These are phyloP conservation scores for Trichonephila inaurata DNA, from an alignment of 1,140 invertebrate species.

Conservation along the genomic window DNA sequence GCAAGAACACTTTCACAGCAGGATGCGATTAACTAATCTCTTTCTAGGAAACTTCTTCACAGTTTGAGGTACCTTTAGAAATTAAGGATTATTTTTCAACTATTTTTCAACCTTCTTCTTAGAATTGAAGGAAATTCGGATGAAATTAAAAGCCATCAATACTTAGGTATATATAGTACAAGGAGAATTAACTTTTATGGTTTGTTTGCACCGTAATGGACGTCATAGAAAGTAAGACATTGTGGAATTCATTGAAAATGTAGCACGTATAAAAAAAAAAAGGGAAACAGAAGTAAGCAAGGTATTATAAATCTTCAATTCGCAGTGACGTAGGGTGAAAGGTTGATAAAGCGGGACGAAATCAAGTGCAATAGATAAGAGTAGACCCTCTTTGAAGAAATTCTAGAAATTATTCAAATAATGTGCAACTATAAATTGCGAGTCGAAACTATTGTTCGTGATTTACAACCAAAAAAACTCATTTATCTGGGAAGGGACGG, in stretches of 20 bases:
- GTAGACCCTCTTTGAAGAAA: slow-evolving; percentile 17
- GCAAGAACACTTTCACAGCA: not conserved
- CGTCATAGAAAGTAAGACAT: slow-evolving; percentile 15
- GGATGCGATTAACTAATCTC: not conserved
- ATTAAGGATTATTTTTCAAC: not conserved
- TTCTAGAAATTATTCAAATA: slow-evolving; percentile 54
- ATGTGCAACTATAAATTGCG: not conserved
- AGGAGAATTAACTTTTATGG: not conserved
- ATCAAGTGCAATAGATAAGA: slow-evolving; percentile 50
- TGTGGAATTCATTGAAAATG: not conserved
- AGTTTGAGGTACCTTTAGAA: not conserved
- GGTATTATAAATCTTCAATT: slow-evolving; percentile 32
- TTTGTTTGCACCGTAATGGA: not conserved
- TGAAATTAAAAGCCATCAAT: not conserved
- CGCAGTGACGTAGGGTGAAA: not conserved
- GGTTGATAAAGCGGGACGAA: slow-evolving; percentile 47
- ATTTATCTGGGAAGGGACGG: not conserved
- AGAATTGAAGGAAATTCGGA: not conserved
- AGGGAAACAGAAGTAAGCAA: not conserved
- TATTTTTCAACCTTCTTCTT: not conserved
- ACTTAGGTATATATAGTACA: not conserved
- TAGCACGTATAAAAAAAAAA: not conserved
- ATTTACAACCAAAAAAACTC: not conserved
- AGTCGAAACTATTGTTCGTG: not conserved
- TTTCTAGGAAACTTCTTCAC: not conserved